These are phyloP conservation scores for Cebus imitator DNA, from an alignment of 2,113 vertebrate genomes.

Conservation along the genomic window DNA sequence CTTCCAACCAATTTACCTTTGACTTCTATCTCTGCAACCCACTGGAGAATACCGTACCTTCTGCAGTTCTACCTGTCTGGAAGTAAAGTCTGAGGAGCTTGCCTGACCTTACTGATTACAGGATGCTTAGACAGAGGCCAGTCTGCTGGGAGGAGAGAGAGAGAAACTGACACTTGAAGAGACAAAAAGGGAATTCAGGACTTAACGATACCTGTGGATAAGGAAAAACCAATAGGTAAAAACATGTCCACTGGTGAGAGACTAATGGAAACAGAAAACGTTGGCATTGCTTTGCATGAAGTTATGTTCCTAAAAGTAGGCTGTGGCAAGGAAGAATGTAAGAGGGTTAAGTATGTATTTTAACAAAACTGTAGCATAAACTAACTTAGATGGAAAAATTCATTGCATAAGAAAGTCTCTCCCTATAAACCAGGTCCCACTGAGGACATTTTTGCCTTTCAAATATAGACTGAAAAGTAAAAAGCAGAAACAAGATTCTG, in stretches of 20 bases:
- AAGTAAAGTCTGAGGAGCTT: neutral
- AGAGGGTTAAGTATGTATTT: neutral
- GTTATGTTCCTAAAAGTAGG: neutral
- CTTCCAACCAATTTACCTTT: neutral
- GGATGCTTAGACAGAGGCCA: neutral
- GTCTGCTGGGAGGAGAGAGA: neutral
- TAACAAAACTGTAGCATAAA: neutral
- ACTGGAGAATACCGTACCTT: neutral
- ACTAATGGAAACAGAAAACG: neutral
- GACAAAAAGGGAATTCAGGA: neutral
- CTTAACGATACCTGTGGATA: neutral
- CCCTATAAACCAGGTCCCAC: neutral
- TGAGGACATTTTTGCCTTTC: neutral
- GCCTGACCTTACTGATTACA: neutral
- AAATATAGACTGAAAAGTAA: neutral
- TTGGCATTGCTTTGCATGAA: neutral
- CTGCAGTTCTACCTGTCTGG: neutral
- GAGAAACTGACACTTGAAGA: neutral
- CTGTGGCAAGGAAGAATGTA: neutral
- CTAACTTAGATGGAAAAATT: conserved; percentile 38
- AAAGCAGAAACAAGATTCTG: neutral
- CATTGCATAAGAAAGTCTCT: neutral
- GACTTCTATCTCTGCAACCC: neutral
- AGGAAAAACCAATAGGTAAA: neutral
- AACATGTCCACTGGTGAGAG: neutral